Evolutionary conservation across 2,888 invertebrate genomes (phyloP), one percentile per base, ranked within the genome.

Genomic region (Drosophila phalerata): DNA sequence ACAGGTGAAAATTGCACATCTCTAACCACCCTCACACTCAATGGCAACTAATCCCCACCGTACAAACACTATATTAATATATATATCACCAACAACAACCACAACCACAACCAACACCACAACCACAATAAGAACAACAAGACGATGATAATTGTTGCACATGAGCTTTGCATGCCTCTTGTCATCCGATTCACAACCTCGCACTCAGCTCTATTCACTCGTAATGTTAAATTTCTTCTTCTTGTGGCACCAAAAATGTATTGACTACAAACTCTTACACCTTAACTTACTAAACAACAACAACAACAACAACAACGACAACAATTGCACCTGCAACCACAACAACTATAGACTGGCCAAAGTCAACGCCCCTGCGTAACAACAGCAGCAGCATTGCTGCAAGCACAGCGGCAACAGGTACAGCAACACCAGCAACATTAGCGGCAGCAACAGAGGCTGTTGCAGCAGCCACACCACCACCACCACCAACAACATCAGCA

Each of bases 321-420:
- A 73, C 63, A 64, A 32, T 17, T 34, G 37, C 68, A 63, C 61
- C 63, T 45, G 45, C 61, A 57, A 51, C 38, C 60, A 52, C 62
- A 57, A 61, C 52, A 51, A 53, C 51, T 90, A 76, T 89, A 91
- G 91, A 91, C 80, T 91, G 91, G 91, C 90, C 91, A 66, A 91
- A 91, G 76, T 90, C 91, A 70, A 85, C 85, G 72, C 75, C 86
- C 13, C 43, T 60, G 42, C 69, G 63, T 47, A 34, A 34, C 65
- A 62, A 66, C 55, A 69, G 19, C 65, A 64, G 38, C 60, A 63
- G 51, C 58, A 52, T 75, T 74, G 70, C 42, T 69, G 66, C 61
- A 57, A 65, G 64, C 34, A 37, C 55, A 43, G 34, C 51, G 10
- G 17, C 51, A 51, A 30, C 62, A 55, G 30, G 60, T 37, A 69